Evolutionary conservation across 2,797 vertebrate species (phyloP).

Genomic region (Aratinga solstitialis): DNA sequence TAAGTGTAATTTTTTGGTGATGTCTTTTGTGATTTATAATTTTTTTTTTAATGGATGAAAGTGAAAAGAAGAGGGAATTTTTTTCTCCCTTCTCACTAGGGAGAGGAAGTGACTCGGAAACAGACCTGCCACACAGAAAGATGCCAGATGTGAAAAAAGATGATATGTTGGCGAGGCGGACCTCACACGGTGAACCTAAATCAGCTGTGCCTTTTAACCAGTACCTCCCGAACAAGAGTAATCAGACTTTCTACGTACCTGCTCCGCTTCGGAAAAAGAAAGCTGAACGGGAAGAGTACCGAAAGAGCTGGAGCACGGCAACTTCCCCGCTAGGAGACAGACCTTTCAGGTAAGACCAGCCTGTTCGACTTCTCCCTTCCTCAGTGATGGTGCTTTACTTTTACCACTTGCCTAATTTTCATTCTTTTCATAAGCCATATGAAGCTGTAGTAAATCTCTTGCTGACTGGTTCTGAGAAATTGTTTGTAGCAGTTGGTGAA

Average conservation of each 20-base stretch:
- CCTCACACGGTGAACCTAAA: constrained; percentile 89
- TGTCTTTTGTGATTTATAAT: not conserved
- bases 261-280: constrained; percentile 86
- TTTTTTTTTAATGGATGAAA: not conserved
- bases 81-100: constrained; percentile 72
- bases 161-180: constrained; percentile 92
- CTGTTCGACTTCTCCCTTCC: not conserved
- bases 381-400: not conserved
- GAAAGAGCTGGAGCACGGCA: constrained; percentile 93
- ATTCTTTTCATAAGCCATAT: not conserved
- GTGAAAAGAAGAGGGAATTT: not conserved
- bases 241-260: constrained; percentile 90
- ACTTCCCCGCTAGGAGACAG: constrained; percentile 90
- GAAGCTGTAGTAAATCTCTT: not conserved
- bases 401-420: not conserved
- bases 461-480: not conserved
- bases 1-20: not conserved
- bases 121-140: constrained; percentile 89
- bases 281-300: constrained; percentile 81
- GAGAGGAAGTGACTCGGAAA: constrained; percentile 95
- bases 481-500: not conserved
- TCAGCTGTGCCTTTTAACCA: constrained; percentile 96
- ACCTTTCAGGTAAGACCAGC: constrained; percentile 87
- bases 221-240: constrained; percentile 96
- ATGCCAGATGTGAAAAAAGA: constrained; percentile 94